These are phyloP conservation scores for Himalopsyche kuldschensis DNA, from an alignment of 2,888 invertebrate species.

Conservation along the genomic window DNA sequence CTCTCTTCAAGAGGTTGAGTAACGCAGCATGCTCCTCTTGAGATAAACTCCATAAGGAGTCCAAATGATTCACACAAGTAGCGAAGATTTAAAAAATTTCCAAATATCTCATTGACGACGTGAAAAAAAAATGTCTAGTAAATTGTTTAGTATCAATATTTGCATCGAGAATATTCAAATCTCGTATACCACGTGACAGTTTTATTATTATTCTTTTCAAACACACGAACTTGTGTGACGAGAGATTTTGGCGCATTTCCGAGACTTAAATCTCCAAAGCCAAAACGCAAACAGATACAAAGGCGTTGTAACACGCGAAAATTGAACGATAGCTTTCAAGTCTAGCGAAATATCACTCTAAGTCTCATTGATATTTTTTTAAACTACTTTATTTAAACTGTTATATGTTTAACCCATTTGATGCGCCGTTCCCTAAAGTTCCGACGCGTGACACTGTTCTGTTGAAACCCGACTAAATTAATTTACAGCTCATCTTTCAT, in stretches of 20 bases:
- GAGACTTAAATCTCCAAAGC: background rate
- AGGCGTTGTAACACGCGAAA: background rate
- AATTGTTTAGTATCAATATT: background rate
- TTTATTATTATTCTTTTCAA: background rate
- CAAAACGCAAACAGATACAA: background rate
- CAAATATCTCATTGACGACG: background rate
- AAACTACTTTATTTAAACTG: too few species aligned
- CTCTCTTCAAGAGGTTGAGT: too few species aligned
- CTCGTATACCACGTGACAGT: background rate
- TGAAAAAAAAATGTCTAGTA: background rate
- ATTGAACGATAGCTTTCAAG: background rate
- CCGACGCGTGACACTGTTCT: too few species aligned
- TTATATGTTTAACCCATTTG: too few species aligned
- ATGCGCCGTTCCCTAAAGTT: too few species aligned
- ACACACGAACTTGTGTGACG: background rate
- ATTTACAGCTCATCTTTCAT: background rate
- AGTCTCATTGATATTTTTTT: too few species aligned
- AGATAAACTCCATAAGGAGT: too few species aligned
- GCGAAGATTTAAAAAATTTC: background rate
- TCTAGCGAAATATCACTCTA: too few species aligned
- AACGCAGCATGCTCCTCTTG: too few species aligned
- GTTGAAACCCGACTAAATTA: too few species aligned
- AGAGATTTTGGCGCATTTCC: background rate
- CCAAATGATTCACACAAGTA: too few species aligned
- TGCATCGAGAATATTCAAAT: background rate